Percentiles rank a stretch among this genome's conserved stretches.
These are phyloP conservation scores for Saccopteryx leptura DNA, from an alignment of 2,113 vertebrate species.

Conservation along the genomic window DNA sequence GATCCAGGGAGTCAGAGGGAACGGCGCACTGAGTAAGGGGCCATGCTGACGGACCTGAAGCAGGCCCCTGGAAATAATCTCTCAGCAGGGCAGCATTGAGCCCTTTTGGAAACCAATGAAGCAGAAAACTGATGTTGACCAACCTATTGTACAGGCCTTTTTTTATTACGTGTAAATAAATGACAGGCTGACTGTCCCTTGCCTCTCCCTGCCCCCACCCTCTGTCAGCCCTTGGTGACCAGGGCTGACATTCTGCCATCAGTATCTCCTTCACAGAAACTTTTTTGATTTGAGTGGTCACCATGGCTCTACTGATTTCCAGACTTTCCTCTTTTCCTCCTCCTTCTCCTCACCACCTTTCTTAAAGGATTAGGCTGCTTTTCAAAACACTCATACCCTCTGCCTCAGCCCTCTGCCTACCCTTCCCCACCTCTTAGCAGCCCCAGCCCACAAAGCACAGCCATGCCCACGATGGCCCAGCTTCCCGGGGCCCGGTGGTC, in stretches of 20 bases:
- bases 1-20: neutral
- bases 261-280: neutral
- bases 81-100: conserved; percentile 82
- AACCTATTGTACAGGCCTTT: conserved; percentile 79
- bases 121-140: conserved; percentile 87
- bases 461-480: fast-evolving
- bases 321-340: neutral
- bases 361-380: neutral
- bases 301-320: neutral
- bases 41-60: conserved; percentile 83
- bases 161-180: conserved; percentile 68
- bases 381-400: too few relatives aligned
- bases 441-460: neutral
- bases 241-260: neutral
- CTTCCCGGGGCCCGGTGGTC: neutral
- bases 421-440: neutral
- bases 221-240: neutral
- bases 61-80: conserved; percentile 87
- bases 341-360: neutral
- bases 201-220: neutral
- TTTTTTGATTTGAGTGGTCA: fast-evolving
- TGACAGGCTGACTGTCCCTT: conserved; percentile 34
- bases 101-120: conserved; percentile 86
- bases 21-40: conserved; percentile 21
- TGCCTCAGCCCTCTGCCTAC: neutral